These are phyloP conservation scores for Limnephilus marmoratus DNA, from an alignment of 2,888 invertebrate species.

Conservation along the genomic window DNA sequence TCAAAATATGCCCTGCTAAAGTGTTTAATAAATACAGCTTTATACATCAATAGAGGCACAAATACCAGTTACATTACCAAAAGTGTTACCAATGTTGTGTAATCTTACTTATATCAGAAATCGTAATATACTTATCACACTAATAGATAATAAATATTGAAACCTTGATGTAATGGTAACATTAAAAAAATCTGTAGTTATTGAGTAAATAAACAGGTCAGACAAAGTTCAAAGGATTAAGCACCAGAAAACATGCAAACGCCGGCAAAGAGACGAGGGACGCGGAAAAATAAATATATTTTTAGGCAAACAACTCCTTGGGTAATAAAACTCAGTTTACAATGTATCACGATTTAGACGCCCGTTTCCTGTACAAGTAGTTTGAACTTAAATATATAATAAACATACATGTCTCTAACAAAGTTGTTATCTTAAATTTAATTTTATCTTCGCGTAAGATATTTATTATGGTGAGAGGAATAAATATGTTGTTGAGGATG, in stretches of 20 bases:
- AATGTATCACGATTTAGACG: conserved; percentile 23
- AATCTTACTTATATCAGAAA: too few relatives aligned
- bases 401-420: too few relatives aligned
- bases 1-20: too few relatives aligned
- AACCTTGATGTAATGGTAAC: too few relatives aligned
- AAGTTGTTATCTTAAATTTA: not conserved
- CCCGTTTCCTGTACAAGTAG: conserved; percentile 14
- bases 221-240: not conserved
- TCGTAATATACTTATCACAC: too few relatives aligned
- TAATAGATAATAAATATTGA: too few relatives aligned
- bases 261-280: not conserved
- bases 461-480: not conserved
- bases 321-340: conserved; percentile 28
- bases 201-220: not conserved
- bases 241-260: not conserved
- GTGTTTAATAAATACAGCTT: too few relatives aligned
- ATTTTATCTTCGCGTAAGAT: not conserved
- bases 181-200: too few relatives aligned
- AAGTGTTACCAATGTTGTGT: too few relatives aligned
- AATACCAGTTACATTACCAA: too few relatives aligned
- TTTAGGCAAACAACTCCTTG: not conserved
- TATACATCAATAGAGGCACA: too few relatives aligned
- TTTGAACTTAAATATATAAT: not conserved
- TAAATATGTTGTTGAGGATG: not conserved
- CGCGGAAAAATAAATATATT: not conserved